Base-by-base conservation (phyloP, 2,797 vertebrate species). In the Gymnocypris eckloni region DNA sequence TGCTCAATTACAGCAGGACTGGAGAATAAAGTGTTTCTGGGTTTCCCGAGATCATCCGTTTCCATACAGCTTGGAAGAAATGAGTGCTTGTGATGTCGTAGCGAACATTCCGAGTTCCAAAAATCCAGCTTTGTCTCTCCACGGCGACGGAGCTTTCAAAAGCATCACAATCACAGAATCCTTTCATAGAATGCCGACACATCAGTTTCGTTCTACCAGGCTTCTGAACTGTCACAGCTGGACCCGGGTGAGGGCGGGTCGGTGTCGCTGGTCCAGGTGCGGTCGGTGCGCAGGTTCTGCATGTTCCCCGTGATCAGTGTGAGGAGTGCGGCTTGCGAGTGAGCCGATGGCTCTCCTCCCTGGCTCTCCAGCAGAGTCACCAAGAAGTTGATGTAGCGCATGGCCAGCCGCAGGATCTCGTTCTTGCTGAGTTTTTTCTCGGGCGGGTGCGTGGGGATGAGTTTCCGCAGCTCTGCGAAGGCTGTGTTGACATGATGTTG, bases 401-500 rank as follows among this genome's bases (percentile, higher is more conserved):
- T 99, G 84, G 98, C 98, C 92, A 99, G 92, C 1, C 98, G 96
- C 66, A 99, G 96, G 0, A 99, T 99, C 94, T 99, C 98, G 0
- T 99, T 99, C 93, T 99, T 99, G 95, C 98, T 99, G 90, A 99
- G 95, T 87, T 99, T 99, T 93, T 98, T 99, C 93, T 99, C 98
- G 0, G 98, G 98, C 0, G 98, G 98, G 75, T 99, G 98, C 0
- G 98, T 99, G 70, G 98, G 98, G 87, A 99, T 98, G 82, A 99
- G 97, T 91, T 98, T 98, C 85, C 98, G 95, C 86, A 99, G 95
- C 91, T 97, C 98, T 2, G 98, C 96, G 25, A 99, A 99, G 87
- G 98, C 98, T 0, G 95, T 97, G 94, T 99, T 99, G 86, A 99
- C 98, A 3, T 98, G 98, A 92, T 98, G 98, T 92, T 99, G 98